phyloP scores from a whole-genome alignment of 2,888 invertebrate genomes.

The Meteorus colon region DNA sequence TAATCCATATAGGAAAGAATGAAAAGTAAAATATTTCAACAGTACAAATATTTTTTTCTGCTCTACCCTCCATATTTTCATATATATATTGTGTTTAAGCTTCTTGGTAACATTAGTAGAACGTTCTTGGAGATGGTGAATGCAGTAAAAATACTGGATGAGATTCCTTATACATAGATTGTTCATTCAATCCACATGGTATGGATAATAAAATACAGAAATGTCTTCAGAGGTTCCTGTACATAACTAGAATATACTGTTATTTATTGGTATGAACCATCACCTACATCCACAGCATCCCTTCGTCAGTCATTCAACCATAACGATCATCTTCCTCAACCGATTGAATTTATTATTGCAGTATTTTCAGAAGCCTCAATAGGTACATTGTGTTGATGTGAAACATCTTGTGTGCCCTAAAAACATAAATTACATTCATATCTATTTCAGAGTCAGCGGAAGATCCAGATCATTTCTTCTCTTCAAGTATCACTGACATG shows the following conservation, averaged over 20 bases:
- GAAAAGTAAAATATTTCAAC: not conserved
- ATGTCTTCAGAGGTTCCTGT: not conserved
- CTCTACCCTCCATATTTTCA: not conserved
- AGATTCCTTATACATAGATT: not conserved
- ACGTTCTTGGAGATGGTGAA: not conserved
- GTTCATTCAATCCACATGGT: slow-evolving; percentile 4
- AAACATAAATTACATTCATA: not conserved
- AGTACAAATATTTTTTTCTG: not conserved
- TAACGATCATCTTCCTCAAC: not conserved
- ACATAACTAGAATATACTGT: not conserved
- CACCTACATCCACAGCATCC: not conserved
- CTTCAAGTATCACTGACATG: too few relatives aligned
- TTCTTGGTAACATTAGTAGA: not conserved
- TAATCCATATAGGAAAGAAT: not conserved
- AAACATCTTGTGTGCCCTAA: not conserved
- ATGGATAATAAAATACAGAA: not conserved
- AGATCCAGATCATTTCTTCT: too few relatives aligned
- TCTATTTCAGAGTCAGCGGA: not conserved
- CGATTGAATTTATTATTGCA: slow-evolving; percentile 6
- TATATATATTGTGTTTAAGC: not conserved
- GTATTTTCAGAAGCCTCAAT: not conserved
- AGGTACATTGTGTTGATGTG: not conserved
- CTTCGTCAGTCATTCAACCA: not conserved
- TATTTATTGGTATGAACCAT: not conserved
- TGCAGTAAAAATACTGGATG: not conserved